Base-by-base conservation (phyloP, 2,888 invertebrate genomes). In the Latheticus oryzae region DNA sequence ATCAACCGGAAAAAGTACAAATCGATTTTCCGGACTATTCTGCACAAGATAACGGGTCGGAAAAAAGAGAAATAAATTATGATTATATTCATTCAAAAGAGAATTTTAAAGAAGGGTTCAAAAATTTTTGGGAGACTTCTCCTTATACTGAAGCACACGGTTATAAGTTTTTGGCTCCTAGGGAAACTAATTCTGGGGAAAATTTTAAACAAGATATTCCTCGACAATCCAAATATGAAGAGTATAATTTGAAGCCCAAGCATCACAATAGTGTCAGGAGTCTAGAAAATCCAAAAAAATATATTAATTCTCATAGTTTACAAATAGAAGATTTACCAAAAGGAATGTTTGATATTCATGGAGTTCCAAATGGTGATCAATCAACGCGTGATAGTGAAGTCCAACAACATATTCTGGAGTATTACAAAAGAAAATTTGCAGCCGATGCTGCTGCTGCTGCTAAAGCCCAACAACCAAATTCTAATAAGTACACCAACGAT, bases 121-220 rank as follows among this genome's bases (percentile, higher is more conserved):
- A 70, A 17, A 57, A 67, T 21, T 70, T 68, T 38, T 71, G 70
- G 70, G 61, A 70, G 24, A 56, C 57, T 8, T 58, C 69, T 0
- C 69, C 71, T 1, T 72, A 58, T 51, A 64, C 67, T 3, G 61
- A 63, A 2, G 64, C 67, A 8, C 57, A 67, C 47, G 73, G 74
- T n/a, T 74, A 73, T 60, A 73, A 72, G 52, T 74, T 66, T 45
- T 56, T 73, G 9, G 65, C 67, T 4, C 69, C 67, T 21, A 38
- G 50, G 56, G 28, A 17, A 3, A 55, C 55, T 1, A 33, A 50
- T 28, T n/a, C 28, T 9, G 61, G 62, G 9, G 37, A 19, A 16
- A 51, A 45, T 37, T 60, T 55, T 23, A 28, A 50, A 21, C 19
- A 47, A 9, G 35, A 33, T 17, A 17, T 51, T 13, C 38, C 45